These are phyloP conservation scores for Beroe forskalii DNA, from an alignment of 37 sponge, comb jelly and placozoan genomes.

Conservation along the genomic window DNA sequence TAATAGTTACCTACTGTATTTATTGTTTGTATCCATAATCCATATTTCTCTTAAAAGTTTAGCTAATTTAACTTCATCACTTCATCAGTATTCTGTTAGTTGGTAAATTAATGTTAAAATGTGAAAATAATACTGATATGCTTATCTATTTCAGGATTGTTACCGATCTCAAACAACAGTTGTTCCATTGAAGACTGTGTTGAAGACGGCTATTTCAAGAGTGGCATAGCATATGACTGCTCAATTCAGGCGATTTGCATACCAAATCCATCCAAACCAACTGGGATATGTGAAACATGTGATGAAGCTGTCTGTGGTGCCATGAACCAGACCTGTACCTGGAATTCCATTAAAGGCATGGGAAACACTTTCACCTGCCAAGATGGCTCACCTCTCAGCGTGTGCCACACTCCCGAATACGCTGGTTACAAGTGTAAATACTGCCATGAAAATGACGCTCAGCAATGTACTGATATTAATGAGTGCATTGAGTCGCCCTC, in stretches of 20 bases:
- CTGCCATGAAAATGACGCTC: background rate
- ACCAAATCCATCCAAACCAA: background rate
- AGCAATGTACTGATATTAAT: background rate
- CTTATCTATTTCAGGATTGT: background rate
- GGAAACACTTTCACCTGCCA: background rate
- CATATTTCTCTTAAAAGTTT: too few relatives aligned
- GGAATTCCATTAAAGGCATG: background rate
- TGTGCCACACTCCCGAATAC: background rate
- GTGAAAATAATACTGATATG: too few relatives aligned
- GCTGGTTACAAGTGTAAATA: background rate
- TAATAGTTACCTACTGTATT: too few relatives aligned
- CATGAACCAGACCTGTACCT: background rate
- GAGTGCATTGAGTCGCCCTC: background rate
- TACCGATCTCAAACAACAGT: conserved; percentile 15
- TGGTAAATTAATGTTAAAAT: too few relatives aligned
- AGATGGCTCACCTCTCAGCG: background rate
- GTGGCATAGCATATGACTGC: background rate
- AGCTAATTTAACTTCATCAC: too few relatives aligned
- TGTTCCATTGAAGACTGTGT: conserved; percentile 24
- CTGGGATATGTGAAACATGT: background rate
- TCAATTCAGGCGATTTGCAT: conserved; percentile 12
- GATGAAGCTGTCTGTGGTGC: background rate
- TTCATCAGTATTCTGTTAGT: too few relatives aligned
- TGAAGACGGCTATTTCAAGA: background rate
- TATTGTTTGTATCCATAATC: too few relatives aligned